Evolutionary conservation across 2,888 invertebrate genomes (phyloP), one percentile per base, ranked within the genome.

Genomic region (Tenthredo distinguenda): DNA sequence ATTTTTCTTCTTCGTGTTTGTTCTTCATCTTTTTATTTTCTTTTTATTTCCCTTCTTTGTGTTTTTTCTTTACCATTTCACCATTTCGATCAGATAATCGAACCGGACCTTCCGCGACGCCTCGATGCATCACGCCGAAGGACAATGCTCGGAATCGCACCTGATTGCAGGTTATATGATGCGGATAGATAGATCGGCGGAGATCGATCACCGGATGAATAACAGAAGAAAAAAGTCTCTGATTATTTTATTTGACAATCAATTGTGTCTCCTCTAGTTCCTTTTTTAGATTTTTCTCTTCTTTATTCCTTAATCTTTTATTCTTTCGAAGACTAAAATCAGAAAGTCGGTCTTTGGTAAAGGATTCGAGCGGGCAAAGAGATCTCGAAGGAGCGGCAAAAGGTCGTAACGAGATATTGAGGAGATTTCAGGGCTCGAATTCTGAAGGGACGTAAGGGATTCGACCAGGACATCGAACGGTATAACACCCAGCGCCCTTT

Each of bases 71-170:
- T 18, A 71, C 37, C 71, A 74, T 43, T 74, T 74, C 43, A 74
- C 40, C n/a, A 77, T 77, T 77, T 77, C 55, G 77, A 77, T 77
- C 77, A 50, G 77, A 76, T 76, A 40, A 47, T 50, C 77, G 18
- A 55, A 55, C 50, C 76, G 18, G 77, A 87, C 85, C 84, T 72
- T 40, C 74, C 62, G 65, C 72, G 62, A 72, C 72, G 37, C 84
- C 68, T 50, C 86, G 89, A 91, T 90, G 88, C 88, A 89, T 89
- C 88, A 91, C 88, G 88, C 89, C 79, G 47, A 79, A 79, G 79
- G 85, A 85, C 79, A 87, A 87, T 85, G 84, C 85, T 34, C 58
- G 72, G 85, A 85, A 87, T 86, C 84, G 85, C 85, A 74, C 85
- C 79, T 65, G 85, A 85, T 85, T 79, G 85, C 72, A 21, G 85